phyloP scores from a whole-genome alignment of 2,888 invertebrate genomes.

The Laspeyria flexula region DNA sequence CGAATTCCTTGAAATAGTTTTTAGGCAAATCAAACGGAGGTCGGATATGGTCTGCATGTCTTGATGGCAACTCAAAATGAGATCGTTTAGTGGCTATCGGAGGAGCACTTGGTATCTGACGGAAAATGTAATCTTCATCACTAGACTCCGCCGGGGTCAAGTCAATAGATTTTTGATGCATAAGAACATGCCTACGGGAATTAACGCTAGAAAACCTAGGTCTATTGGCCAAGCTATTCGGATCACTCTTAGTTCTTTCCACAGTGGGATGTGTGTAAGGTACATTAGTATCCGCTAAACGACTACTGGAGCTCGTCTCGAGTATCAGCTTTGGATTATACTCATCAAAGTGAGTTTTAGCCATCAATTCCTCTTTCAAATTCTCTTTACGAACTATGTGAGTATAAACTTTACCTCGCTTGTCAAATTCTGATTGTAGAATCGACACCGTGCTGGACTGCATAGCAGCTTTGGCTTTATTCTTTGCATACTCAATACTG shows the following conservation, averaged over 20 bases:
- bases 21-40: constrained; percentile 90
- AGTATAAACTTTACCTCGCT: constrained; percentile 75
- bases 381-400: constrained; percentile 82
- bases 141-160: constrained; percentile 94
- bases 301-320: constrained; percentile 84
- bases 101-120: constrained; percentile 91
- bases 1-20: constrained; percentile 90
- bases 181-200: constrained; percentile 91
- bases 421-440: constrained; percentile 88
- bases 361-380: constrained; percentile 88
- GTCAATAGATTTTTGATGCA: constrained; percentile 95
- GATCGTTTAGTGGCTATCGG: constrained; percentile 90
- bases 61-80: constrained; percentile 88
- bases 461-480: constrained; percentile 72
- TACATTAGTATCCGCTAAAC: constrained; percentile 80
- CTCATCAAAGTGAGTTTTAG: constrained; percentile 89
- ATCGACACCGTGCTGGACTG: constrained; percentile 82
- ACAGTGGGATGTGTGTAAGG: constrained; percentile 90
- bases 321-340: constrained; percentile 89
- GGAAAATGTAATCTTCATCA: constrained; percentile 92
- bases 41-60: constrained; percentile 86
- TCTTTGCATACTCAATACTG: constrained; percentile 85
- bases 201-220: constrained; percentile 90
- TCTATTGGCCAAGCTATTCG: constrained; percentile 91
- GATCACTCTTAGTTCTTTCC: constrained; percentile 95